A percentile compares a stretch with the other conserved stretches of the same genome.
These are phyloP conservation scores for Karalla daura DNA, from an alignment of 2,797 vertebrate species.

Conservation along the genomic window DNA sequence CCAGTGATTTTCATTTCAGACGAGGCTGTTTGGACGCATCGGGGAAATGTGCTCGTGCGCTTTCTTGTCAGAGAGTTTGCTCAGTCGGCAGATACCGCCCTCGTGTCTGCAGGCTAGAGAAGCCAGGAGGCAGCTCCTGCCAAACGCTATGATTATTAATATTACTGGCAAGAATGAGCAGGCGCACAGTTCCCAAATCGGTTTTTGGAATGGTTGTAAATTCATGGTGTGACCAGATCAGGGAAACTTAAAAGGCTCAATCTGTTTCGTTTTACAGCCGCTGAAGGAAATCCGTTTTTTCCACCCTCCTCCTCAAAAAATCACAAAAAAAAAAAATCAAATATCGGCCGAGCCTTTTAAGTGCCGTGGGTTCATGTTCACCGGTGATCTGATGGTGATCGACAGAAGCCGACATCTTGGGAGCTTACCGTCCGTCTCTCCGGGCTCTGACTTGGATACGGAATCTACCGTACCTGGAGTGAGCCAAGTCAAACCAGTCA, in stretches of 20 bases:
- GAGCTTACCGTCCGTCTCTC: constrained; percentile 62
- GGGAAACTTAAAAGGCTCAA: constrained; percentile 35
- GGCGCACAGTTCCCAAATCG: background rate
- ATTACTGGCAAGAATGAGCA: background rate
- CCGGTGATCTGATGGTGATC: constrained; percentile 34
- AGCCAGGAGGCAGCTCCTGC: background rate
- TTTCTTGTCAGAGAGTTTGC: background rate
- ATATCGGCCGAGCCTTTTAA: constrained; percentile 50
- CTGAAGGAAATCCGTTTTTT: background rate
- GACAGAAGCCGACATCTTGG: constrained; percentile 8
- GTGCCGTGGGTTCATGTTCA: constrained; percentile 28
- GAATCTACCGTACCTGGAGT: constrained; percentile 65
- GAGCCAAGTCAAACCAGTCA: constrained; percentile 60
- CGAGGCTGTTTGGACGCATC: constrained; percentile 14
- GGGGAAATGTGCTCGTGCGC: background rate
- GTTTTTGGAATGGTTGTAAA: constrained; percentile 27
- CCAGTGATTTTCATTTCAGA: constrained; percentile 28
- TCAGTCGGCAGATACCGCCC: background rate
- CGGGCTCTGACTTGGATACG: constrained; percentile 55
- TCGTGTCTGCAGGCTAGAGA: background rate
- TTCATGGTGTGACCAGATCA: background rate
- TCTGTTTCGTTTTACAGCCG: background rate
- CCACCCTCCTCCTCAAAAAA: no score
- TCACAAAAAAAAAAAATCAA: no score
- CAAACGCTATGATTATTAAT: background rate